Base-by-base conservation (phyloP, 2,888 invertebrate genomes). In the Neoitamus cyanurus region DNA sequence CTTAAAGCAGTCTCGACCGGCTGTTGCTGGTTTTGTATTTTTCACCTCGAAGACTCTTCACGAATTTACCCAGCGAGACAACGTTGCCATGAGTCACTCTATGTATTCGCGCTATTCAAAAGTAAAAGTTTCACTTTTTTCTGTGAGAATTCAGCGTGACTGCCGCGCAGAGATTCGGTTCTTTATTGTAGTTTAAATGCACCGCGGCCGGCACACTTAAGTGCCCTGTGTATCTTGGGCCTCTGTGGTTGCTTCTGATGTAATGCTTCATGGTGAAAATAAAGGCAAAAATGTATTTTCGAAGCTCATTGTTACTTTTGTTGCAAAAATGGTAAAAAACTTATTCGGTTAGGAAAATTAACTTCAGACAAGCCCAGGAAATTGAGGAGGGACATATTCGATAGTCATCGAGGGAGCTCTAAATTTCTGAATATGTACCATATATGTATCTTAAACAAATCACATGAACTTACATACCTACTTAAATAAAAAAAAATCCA, bases 111-210 rank as follows among this genome's bases (percentile, higher is more conserved):
- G 15, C 30, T 31, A 13, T 70, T 70, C 30, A 70, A 70, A 70
- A 70, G 70, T 70, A 70, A 70, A 70, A 70, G 70, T 70, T 70
- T 70, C 70, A 70, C 70, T 70, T 70, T 70, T 70, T 70, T 70
- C 31, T 31, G 15, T 30, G 70, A 70, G 31, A 70, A 31, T 70
- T 30, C 9, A 58, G 58, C 15, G 9, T 5, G 58, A 25, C 70
- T 70, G 31, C 6, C 7, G 70, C 30, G 11, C 31, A 70, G 30
- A 31, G 30, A 31, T 70, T 70, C 31, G 31, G n/a, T 31, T 30
- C 70, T 70, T 70, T 30, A 69, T 31, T 58, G 20, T 58, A 15
- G 58, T 58, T 48, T 58, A 58, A 58, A 25, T 58, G 25, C 20
- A 9, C 15, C 58, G n/a, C 25, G 58, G 20, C 15, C 15, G 9